These are phyloP conservation scores for Mesaphorura yosii DNA, from an alignment of 1,140 invertebrate genomes.

Conservation along the genomic window DNA sequence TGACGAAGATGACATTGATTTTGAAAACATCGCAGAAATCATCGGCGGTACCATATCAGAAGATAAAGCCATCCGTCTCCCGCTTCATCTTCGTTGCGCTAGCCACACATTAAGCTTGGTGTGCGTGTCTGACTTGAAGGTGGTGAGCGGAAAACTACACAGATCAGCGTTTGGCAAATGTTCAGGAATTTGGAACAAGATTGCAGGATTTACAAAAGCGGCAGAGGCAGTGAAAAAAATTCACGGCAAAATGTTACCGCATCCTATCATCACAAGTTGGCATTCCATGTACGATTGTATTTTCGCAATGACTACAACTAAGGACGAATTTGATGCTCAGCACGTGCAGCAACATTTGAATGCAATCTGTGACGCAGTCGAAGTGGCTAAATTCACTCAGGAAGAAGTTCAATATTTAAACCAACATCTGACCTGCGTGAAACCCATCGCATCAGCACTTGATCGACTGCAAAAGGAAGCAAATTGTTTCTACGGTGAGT, in stretches of 20 bases:
- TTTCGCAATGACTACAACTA: neutral
- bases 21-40: neutral
- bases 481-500: conserved; percentile 8
- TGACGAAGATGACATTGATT: neutral
- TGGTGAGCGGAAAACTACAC: neutral
- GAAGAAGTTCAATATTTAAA: conserved; percentile 8
- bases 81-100: conserved; percentile 10
- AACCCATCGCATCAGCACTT: conserved; percentile 6
- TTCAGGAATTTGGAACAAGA: conserved; percentile 6
- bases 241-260: neutral
- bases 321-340: neutral
- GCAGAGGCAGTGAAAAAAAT: neutral
- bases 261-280: conserved; percentile 4
- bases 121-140: neutral
- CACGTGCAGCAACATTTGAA: too few species aligned
- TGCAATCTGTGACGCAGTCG: neutral
- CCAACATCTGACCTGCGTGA: conserved; percentile 3
- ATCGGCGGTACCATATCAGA: neutral
- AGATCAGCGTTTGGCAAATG: conserved; percentile 8
- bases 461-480: conserved; percentile 12
- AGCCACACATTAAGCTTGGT: conserved; percentile 10
- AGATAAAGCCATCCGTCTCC: neutral
- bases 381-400: neutral
- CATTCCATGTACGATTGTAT: conserved; percentile 11
- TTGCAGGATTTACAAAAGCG: conserved; percentile 1